A percentile compares a stretch with the other conserved stretches of the same genome.
Conservation (phyloP, 2,113 vertebrate genomes). For the Nannospalax galili region DNA sequence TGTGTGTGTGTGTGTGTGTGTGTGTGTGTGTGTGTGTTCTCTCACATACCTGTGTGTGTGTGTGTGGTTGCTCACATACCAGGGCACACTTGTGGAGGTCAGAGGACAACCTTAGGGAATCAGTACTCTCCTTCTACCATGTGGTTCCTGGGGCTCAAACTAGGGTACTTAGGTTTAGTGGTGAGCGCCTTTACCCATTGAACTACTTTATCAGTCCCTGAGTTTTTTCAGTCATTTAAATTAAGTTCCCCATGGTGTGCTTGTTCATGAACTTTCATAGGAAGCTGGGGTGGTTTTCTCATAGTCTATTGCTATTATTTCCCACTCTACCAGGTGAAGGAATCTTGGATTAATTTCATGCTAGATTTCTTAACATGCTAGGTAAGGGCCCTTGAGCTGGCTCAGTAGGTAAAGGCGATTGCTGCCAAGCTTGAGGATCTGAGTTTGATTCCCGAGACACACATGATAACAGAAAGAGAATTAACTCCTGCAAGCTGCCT, state of each 20-base stretch:
- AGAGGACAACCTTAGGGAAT: background rate
- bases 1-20: too few species aligned
- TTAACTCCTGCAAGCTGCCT: too few species aligned
- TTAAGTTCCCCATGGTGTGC: background rate
- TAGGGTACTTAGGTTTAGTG: background rate
- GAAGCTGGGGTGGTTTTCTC: background rate
- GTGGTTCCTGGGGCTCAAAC: background rate
- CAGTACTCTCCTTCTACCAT: too few species aligned
- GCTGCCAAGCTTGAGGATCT: background rate
- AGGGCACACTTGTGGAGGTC: background rate
- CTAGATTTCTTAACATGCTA: background rate
- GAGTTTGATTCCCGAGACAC: background rate
- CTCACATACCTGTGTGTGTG: background rate
- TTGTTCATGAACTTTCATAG: background rate
- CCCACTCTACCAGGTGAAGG: background rate
- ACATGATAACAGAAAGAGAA: background rate
- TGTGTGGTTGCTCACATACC: background rate
- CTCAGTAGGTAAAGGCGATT: background rate
- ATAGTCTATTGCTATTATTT: background rate
- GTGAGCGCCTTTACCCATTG: too few species aligned
- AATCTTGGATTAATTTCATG: background rate
- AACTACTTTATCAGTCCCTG: background rate
- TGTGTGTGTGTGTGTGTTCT: too few species aligned
- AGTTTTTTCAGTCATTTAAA: background rate
- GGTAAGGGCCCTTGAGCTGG: background rate